These are phyloP conservation scores for Melangyna quadrimaculata DNA, from an alignment of 2,888 invertebrate species.

Conservation along the genomic window DNA sequence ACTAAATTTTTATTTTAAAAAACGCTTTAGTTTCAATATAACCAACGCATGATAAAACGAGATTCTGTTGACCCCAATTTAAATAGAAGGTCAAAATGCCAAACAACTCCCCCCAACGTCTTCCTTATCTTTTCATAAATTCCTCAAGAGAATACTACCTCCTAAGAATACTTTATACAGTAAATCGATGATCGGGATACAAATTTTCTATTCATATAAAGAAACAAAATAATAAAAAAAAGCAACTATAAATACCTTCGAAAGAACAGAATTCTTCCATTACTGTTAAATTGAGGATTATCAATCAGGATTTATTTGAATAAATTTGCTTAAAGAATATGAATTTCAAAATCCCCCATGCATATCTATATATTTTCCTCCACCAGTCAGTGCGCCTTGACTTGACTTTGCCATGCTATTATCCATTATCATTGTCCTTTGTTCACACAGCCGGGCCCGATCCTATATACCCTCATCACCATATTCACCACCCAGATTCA, in stretches of 20 bases:
- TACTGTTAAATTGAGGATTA: slow-evolving; percentile 36
- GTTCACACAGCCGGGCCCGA: neutral
- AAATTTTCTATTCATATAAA: slow-evolving; percentile 3
- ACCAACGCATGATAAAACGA: neutral
- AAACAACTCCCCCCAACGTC: neutral
- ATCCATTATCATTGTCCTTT: slow-evolving; percentile 36
- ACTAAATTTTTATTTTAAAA: neutral
- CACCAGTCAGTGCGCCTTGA: slow-evolving; percentile 10
- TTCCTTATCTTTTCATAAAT: neutral
- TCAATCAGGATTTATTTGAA: slow-evolving; percentile 46
- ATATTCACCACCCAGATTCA: neutral
- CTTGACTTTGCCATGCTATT: neutral
- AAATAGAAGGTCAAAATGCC: neutral
- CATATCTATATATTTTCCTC: slow-evolving; percentile 31
- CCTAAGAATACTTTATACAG: neutral
- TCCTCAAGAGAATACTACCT: neutral
- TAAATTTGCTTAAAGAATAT: slow-evolving; percentile 55
- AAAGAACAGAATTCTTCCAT: slow-evolving; percentile 22
- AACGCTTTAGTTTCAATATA: neutral
- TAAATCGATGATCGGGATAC: slow-evolving; percentile 1
- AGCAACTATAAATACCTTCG: neutral
- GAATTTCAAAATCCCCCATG: slow-evolving; percentile 42
- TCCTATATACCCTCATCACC: neutral
- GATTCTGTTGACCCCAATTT: too few species aligned
- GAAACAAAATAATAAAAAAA: neutral